A percentile compares a stretch with the other conserved stretches of the same genome.
Evolutionary conservation across 1,140 invertebrate genomes (phyloP).

Genomic region (Drosophila mauritiana): DNA sequence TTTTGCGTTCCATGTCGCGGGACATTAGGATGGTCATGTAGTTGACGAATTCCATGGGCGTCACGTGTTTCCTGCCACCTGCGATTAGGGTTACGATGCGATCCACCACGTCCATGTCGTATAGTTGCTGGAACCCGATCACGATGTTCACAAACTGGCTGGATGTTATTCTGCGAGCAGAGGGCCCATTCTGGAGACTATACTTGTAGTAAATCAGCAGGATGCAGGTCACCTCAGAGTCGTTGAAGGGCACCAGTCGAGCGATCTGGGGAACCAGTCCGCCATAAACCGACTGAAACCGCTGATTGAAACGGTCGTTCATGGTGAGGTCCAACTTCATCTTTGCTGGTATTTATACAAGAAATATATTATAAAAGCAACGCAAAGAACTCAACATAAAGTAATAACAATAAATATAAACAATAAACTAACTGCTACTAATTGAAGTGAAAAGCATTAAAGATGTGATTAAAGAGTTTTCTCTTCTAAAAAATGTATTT

Average conservation of each 20-base stretch:
- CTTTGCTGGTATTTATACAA: not conserved
- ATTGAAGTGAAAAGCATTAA: not conserved
- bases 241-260: slow-evolving; percentile 16
- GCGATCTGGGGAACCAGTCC: slow-evolving; percentile 12
- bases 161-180: slow-evolving; percentile 13
- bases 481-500: not conserved
- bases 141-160: slow-evolving; percentile 18
- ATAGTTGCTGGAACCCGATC: slow-evolving; percentile 24
- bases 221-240: slow-evolving; percentile 27
- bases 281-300: slow-evolving; percentile 12
- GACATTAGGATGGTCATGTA: slow-evolving; percentile 26
- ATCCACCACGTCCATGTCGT: slow-evolving; percentile 33
- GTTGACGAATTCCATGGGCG: slow-evolving; percentile 18
- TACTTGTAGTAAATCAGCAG: slow-evolving; percentile 33
- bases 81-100: slow-evolving; percentile 20
- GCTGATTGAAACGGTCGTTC: slow-evolving; percentile 23
- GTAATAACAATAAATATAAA: not conserved
- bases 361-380: not conserved
- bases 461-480: not conserved
- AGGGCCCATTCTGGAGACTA: slow-evolving; percentile 22
- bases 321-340: slow-evolving; percentile 25
- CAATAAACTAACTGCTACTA: not conserved
- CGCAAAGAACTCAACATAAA: not conserved
- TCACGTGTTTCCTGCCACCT: slow-evolving; percentile 11
- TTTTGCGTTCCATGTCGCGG: slow-evolving; percentile 11